Conservation (phyloP, 2,888 invertebrate genomes). For the Axea sp. region DNA sequence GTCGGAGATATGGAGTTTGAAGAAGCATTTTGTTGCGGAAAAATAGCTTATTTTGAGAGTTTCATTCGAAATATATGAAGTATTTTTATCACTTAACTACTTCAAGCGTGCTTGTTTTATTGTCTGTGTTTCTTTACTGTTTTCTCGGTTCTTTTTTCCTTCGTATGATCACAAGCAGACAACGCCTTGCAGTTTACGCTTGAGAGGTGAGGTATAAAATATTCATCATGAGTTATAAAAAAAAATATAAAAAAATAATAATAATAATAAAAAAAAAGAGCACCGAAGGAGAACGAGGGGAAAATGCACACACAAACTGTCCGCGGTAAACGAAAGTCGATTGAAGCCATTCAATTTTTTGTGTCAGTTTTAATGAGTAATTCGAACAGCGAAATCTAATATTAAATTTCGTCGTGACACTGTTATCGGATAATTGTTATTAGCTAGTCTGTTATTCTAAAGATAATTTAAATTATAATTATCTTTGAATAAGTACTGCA, state of each 20-base stretch:
- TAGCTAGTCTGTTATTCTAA: constrained; percentile 1
- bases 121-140: constrained; percentile 7
- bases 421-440: not conserved
- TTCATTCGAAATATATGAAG: constrained; percentile 26
- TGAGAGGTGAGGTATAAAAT: constrained; percentile 23
- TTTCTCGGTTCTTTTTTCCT: not conserved
- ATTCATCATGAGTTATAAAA: constrained; percentile 35
- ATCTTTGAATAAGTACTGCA: too few species aligned
- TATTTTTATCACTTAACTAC: constrained; percentile 49
- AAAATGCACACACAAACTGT: not conserved
- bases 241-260: too few species aligned
- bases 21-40: constrained; percentile 12
- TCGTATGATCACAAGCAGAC: not conserved
- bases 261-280: not conserved
- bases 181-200: constrained; percentile 3
- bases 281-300: not conserved
- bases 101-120: constrained; percentile 10
- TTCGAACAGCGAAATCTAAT: constrained; percentile 10
- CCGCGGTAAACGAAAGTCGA: constrained; percentile 9
- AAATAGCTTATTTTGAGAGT: constrained; percentile 28
- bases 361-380: constrained; percentile 16
- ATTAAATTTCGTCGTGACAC: constrained; percentile 11
- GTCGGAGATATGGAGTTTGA: not conserved
- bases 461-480: constrained; percentile 8
- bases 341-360: constrained; percentile 22